Evolutionary conservation across 2,888 invertebrate genomes (phyloP).

Genomic region (Elysia crispata): DNA sequence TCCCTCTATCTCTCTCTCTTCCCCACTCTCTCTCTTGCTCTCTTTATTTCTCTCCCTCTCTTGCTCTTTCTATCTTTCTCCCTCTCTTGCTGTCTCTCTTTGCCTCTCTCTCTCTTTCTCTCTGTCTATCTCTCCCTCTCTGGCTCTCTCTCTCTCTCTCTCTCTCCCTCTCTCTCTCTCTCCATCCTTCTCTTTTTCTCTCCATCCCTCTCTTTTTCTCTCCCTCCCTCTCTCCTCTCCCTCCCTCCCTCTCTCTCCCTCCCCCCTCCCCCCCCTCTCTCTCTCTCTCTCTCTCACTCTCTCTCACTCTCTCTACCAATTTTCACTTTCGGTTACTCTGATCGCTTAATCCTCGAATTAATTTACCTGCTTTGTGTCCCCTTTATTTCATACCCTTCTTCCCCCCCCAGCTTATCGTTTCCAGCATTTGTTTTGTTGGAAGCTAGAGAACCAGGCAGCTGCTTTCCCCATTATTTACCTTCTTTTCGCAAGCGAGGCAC

Average conservation of each 20-base stretch:
- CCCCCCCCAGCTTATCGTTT: neutral
- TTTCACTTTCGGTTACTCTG: neutral
- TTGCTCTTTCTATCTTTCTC: slow-evolving; percentile 7
- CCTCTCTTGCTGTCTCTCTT: slow-evolving; percentile 6
- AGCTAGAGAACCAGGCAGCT: neutral
- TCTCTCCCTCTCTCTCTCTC: neutral
- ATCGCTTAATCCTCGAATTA: too few species aligned
- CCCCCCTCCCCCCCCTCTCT: neutral
- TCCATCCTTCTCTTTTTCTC: slow-evolving; percentile 20
- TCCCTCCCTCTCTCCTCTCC: neutral
- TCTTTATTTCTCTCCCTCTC: neutral
- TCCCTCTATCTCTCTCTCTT: neutral
- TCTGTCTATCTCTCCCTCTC: neutral
- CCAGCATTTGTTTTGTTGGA: too few species aligned
- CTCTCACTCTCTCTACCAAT: slow-evolving; percentile 9
- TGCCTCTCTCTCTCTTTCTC: neutral
- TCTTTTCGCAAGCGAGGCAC: too few species aligned
- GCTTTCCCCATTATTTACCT: too few species aligned
- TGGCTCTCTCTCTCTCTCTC: neutral
- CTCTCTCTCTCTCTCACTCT: slow-evolving; percentile 27
- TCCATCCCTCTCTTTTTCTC: slow-evolving; percentile 7
- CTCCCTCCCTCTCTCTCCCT: neutral
- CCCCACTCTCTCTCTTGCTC: neutral
- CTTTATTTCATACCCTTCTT: neutral
- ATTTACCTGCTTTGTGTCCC: too few species aligned